Evolutionary conservation across 1,140 invertebrate genomes (phyloP), one percentile per base, ranked within the genome.

Genomic region (Drosophila mojavensis): DNA sequence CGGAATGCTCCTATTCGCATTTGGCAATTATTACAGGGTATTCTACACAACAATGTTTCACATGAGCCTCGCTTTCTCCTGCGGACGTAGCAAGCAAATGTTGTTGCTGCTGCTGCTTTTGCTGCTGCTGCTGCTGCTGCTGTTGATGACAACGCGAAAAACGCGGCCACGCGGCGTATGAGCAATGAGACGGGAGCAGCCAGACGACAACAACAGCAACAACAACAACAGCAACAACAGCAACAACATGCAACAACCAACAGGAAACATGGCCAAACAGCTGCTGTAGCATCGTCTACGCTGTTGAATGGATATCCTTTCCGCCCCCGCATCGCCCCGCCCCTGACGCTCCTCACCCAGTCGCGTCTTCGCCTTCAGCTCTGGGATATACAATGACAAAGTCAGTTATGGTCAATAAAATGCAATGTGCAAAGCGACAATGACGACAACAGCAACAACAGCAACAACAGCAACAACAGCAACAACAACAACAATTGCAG

Each of bases 391-490:
- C 78, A 56, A 76, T 76, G 80, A 89, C 84, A 89, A 89, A 89
- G 84, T 89, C 84, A 89, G 84, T 89, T 89, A 89, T 89, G 81
- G 83, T 83, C 84, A 89, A 89, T 89, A 89, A 89, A 89, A 89
- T 84, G 84, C 83, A 88, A 83, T 88, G 83, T 74, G 78, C 68
- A 75, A 71, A 80, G 78, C 81, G 83, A 83, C 72, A 80, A 82
- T 82, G 83, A 80, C 71, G 48, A 62, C 63, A 67, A 43, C 53
- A 70, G 71, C 54, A 51, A 10, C 39, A 54, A 10, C 10, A 7
- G 39, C 39, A 28, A 1, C 28, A 30, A 1, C 39, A 74, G n/a
- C 43, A 45, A 10, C 41, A 54, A 10, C 10, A 7, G 39, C 39
- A 28, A 1, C 28, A 30, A 1, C 39, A 74, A 20, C 43, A 45